Evolutionary conservation across 2,888 invertebrate genomes (phyloP), one percentile per base, ranked within the genome.

Genomic region (Nymphalis c-album): DNA sequence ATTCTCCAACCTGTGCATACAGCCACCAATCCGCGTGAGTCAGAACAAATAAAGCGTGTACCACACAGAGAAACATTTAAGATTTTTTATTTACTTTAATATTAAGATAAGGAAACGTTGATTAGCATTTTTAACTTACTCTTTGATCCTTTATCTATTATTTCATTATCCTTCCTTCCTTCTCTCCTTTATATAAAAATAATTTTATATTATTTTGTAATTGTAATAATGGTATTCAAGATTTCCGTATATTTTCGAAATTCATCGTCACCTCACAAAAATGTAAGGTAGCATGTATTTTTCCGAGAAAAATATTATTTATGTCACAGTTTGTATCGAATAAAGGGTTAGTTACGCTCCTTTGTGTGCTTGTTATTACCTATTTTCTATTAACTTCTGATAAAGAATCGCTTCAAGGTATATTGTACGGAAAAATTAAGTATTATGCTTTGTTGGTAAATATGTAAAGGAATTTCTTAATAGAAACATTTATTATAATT

Each of bases 251-350:
- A 50, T n/a, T 51, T 40, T 18, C 46, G 45, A 22, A 67, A 58
- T 20, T 31, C 13, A 35, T 72, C 72, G 75, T 45, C 40, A 53
- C 73, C 57, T 69, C 69, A 73, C 57, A 61, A 65, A 65, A 71
- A 72, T 74, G 73, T 72, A 72, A 68, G 71, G 71, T 68, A 64
- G 72, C 67, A 64, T 73, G 74, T 73, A 75, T 76, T 76, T 75
- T 73, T 71, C 65, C 70, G 70, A 64, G 72, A 72, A 69, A 75
- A 76, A 75, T 76, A 74, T 75, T 73, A 76, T 76, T 77, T 74
- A 75, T 72, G 71, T 71, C 68, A 71, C 51, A 72, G 73, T 73
- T 72, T 72, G 72, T 72, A 71, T 74, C 75, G 72, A 73, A 71
- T 71, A 73, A 70, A 74, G 71, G 72, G 73, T 74, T 74, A 71